Percentiles rank a stretch among this genome's conserved stretches.
Evolutionary conservation across 2,888 invertebrate genomes (phyloP).

Genomic region (Seira ritae): DNA sequence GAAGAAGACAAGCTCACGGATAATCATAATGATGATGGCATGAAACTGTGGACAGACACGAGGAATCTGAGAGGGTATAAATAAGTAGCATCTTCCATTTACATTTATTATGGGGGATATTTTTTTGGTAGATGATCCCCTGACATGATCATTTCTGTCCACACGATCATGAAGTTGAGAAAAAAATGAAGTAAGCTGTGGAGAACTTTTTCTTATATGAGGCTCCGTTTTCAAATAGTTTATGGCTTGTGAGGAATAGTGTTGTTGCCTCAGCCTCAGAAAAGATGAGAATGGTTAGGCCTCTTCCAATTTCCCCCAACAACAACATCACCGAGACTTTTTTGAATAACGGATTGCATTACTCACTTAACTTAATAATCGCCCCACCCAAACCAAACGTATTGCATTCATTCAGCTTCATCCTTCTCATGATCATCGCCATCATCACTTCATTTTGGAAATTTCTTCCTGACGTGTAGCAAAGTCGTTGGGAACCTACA

Average conservation of each 20-base stretch:
- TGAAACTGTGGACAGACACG: background rate
- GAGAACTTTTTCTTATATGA: too few species aligned
- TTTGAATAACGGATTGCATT: conserved; percentile 36
- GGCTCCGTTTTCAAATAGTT: too few species aligned
- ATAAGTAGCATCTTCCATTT: too few species aligned
- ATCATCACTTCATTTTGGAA: conserved; percentile 39
- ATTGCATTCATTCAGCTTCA: background rate
- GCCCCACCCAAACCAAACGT: conserved; percentile 50
- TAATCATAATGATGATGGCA: background rate
- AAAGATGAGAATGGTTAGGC: too few species aligned
- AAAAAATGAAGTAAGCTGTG: too few species aligned
- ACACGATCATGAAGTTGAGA: background rate
- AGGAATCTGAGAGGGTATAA: too few species aligned
- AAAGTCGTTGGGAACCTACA: background rate
- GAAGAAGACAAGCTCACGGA: background rate
- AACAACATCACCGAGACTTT: too few species aligned
- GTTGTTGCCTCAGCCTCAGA: too few species aligned
- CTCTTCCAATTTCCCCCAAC: too few species aligned
- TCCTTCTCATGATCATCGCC: conserved; percentile 16
- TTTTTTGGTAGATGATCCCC: background rate
- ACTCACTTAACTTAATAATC: conserved; percentile 50
- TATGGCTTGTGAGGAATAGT: too few species aligned
- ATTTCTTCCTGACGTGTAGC: background rate
- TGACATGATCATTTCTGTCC: background rate
- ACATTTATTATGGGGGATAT: too few species aligned